Evolutionary conservation across 1,140 invertebrate species (phyloP).

Genomic region (Coenobita brevimanus): DNA sequence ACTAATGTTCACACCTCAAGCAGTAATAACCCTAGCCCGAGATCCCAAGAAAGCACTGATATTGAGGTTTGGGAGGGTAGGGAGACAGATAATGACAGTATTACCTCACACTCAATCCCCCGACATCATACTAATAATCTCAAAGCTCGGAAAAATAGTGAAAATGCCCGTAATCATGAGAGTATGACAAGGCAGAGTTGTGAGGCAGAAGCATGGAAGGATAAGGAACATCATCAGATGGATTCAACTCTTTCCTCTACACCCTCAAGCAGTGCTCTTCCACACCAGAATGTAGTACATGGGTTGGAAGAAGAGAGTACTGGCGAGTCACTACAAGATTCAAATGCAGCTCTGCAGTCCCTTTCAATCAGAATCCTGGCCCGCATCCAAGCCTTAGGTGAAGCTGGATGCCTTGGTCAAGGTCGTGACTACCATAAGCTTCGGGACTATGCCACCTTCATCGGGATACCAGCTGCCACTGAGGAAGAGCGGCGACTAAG

Average conservation of each 20-base stretch:
- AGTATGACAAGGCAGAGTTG: conserved; percentile 21
- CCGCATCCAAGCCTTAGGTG: conserved; percentile 32
- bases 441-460: conserved; percentile 38
- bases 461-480: conserved; percentile 42
- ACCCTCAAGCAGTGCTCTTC: background rate
- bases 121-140: conserved; percentile 20
- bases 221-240: conserved; percentile 2
- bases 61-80: conserved; percentile 31
- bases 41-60: conserved; percentile 45
- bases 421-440: conserved; percentile 55
- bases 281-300: background rate
- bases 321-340: conserved; percentile 38
- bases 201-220: background rate
- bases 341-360: conserved; percentile 47
- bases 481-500: conserved; percentile 45
- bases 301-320: conserved; percentile 34
- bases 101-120: conserved; percentile 15
- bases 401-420: conserved; percentile 41
- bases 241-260: background rate
- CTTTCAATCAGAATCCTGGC: conserved; percentile 44
- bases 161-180: conserved; percentile 53
- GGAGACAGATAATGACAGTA: conserved; percentile 37
- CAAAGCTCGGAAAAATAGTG: conserved; percentile 52
- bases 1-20: conserved; percentile 27
- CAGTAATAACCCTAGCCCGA: conserved; percentile 36